phyloP scores from a whole-genome alignment of 2,113 vertebrate genomes.

The Illadopsis cleaveri region DNA sequence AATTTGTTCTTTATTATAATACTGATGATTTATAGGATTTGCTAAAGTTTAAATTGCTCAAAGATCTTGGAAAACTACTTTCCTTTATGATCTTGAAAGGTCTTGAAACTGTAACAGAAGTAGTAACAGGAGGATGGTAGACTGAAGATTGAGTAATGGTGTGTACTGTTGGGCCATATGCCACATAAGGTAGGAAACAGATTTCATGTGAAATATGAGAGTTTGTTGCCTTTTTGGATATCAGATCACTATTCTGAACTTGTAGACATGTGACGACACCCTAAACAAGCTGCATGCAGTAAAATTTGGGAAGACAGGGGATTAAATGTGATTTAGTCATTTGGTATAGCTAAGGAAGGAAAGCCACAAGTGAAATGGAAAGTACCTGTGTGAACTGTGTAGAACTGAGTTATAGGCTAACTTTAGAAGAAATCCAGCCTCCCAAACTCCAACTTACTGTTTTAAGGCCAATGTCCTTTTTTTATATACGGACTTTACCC shows the following conservation, averaged over 20 bases:
- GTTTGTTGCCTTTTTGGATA: background rate
- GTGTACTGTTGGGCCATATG: background rate
- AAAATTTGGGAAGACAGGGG: background rate
- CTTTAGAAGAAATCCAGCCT: background rate
- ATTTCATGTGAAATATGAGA: background rate
- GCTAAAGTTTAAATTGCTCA: background rate
- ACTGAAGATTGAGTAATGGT: background rate
- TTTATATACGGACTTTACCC: background rate
- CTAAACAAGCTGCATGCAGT: background rate
- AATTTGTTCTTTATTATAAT: background rate
- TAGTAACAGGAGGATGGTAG: background rate
- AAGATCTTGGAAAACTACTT: background rate
- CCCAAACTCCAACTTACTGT: background rate
- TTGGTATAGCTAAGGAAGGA: background rate
- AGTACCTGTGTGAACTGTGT: accelerated
- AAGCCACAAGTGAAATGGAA: background rate
- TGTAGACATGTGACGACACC: background rate
- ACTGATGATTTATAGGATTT: background rate
- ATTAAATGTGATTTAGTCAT: background rate
- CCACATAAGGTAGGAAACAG: background rate
- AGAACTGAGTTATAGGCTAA: background rate
- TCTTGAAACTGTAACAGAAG: background rate
- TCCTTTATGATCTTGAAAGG: background rate
- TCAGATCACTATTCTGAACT: background rate
- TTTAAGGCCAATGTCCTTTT: background rate